These are phyloP conservation scores for Leucopsar rothschildi DNA, from an alignment of 2,113 vertebrate genomes.

Conservation along the genomic window DNA sequence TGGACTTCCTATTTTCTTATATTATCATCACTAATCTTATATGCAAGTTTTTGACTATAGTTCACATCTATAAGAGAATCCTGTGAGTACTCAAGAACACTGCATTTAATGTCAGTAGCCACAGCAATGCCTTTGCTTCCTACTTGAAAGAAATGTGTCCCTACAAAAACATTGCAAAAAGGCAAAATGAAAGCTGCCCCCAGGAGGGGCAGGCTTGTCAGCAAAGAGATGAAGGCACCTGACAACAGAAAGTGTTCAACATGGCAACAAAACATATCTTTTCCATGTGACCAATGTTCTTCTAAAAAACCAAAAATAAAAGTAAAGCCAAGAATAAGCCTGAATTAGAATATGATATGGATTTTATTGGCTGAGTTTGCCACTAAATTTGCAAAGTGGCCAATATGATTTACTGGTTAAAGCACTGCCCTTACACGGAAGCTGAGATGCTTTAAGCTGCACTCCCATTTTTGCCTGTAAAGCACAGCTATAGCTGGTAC, in stretches of 20 bases:
- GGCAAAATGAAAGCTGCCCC: background rate
- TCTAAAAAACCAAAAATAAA: background rate
- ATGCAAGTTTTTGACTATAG: background rate
- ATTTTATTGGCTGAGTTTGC: background rate
- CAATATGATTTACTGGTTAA: background rate
- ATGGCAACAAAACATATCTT: background rate
- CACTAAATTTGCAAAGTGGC: background rate
- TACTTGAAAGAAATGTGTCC: background rate
- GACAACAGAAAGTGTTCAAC: background rate
- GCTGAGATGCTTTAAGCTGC: background rate
- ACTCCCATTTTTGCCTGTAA: background rate
- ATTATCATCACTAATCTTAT: background rate
- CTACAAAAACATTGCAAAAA: background rate
- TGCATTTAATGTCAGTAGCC: background rate
- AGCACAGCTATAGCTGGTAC: background rate
- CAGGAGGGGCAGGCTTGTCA: background rate
- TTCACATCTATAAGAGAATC: background rate
- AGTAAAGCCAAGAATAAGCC: background rate
- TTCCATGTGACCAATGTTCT: background rate
- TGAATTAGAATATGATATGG: background rate
- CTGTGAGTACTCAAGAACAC: background rate
- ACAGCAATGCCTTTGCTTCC: background rate
- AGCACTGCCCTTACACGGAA: background rate
- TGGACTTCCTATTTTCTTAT: background rate
- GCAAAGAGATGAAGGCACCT: background rate